Evolutionary conservation across 2,113 vertebrate genomes (phyloP), one percentile per base, ranked within the genome.

Genomic region (Riparia riparia): DNA sequence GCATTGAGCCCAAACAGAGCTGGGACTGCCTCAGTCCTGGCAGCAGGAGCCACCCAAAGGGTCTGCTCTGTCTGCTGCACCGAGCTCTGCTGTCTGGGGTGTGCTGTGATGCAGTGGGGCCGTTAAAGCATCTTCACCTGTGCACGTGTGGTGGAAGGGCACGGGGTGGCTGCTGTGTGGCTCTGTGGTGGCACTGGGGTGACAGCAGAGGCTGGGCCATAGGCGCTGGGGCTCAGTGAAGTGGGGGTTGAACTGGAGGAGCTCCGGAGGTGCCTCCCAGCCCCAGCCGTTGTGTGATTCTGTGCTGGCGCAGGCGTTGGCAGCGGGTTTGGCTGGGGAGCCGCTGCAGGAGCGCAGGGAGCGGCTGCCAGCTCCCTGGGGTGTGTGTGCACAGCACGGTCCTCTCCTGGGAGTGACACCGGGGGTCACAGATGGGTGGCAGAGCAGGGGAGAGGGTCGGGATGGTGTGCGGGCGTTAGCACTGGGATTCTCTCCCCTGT

Each of bases 311-410:
- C 4, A 6, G 49, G 28, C 39, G 39, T 32, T 39, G 78, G 70
- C 15, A 9, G 3, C 37, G 24, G 2, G 7, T 47, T 42, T 56
- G 54, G n/a, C 58, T 39, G 19, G 41, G 37, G 44, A 77, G 58
- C 54, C 44, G 77, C 63, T 79, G 74, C 45, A 39, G 8, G 6
- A 32, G 37, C 1, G 26, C 47, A 18, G 54, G 44, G 53, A 68
- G 50, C 0, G 42, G 50, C 57, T 37, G 19, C 9, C 34, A 5
- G 2, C 16, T 28, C 2, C n/a, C n/a, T 1, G 7, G 19, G 24
- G 14, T 16, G 0, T 7, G 57, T 21, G 9, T 44, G 69, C 19
- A 3, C 16, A 29, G 65, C 51, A 16, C 5, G 44, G 10, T 45
- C 32, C 51, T 29, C 22, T n/a, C 49, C 11, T 21, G 37, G 49